Percentiles rank a stretch among this genome's conserved stretches.
Conservation (phyloP, 2,797 vertebrate species). For the Liasis olivaceus region DNA sequence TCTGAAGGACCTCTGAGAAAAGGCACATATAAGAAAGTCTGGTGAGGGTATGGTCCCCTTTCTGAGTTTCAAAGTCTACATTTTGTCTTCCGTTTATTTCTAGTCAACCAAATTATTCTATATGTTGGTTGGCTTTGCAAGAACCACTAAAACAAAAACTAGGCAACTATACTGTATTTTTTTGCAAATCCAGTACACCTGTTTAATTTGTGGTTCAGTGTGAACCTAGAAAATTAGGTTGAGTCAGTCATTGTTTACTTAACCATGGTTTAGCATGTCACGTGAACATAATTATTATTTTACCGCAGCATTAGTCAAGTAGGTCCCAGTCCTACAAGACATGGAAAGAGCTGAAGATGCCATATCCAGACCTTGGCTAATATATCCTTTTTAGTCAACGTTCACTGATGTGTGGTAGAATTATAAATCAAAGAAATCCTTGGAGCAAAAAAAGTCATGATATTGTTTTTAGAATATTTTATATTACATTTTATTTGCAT, state of each 20-base stretch:
- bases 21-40: background rate
- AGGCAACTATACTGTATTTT: background rate
- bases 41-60: background rate
- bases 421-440: background rate
- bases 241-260: background rate
- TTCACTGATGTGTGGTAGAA: background rate
- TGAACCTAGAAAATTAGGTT: background rate
- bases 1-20: background rate
- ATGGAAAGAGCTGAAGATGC: background rate
- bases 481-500: conserved; percentile 88
- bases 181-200: background rate
- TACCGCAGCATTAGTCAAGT: background rate
- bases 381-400: background rate
- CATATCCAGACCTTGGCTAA: background rate
- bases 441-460: background rate
- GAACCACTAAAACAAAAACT: background rate
- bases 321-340: background rate
- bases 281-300: background rate
- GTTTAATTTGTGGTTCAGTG: background rate
- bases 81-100: background rate
- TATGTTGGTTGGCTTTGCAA: background rate
- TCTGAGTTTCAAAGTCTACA: background rate
- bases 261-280: background rate
- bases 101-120: background rate
- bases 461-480: conserved; percentile 67